Conservation (phyloP, 1,140 invertebrate species). For the Pogonognathellus flavescens region DNA sequence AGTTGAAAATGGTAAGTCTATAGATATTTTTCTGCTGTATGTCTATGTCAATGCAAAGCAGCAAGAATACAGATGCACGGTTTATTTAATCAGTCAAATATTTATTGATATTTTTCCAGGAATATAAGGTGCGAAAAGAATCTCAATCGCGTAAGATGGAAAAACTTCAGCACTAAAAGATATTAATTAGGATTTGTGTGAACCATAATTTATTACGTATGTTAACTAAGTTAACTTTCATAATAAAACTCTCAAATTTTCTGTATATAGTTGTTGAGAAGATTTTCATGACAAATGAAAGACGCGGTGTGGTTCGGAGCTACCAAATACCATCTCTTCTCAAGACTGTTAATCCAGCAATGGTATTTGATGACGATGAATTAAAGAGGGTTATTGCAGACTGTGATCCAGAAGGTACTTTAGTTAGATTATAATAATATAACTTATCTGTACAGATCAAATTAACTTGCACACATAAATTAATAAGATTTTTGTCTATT, state of each 20-base stretch:
- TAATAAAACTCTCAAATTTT: conserved; percentile 13
- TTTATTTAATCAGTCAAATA: too few species aligned
- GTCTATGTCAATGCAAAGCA: too few species aligned
- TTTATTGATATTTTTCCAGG: conserved; percentile 1
- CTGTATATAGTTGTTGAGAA: conserved; percentile 55
- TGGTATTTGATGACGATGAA: conserved; percentile 43
- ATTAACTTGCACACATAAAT: background rate
- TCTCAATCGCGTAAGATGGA: conserved; percentile 58
- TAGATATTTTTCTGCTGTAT: too few species aligned
- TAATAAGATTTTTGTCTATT: background rate
- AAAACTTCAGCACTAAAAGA: background rate
- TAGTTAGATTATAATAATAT: background rate
- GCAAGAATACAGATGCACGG: too few species aligned
- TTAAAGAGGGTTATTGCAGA: conserved; percentile 35
- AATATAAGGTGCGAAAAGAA: conserved; percentile 60
- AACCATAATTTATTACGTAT: too few species aligned
- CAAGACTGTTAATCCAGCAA: conserved; percentile 49
- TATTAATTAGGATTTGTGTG: background rate
- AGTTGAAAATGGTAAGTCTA: conserved; percentile 18
- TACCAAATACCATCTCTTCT: conserved; percentile 55
- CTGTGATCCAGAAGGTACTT: conserved; percentile 44
- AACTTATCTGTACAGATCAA: background rate
- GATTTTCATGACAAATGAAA: conserved; percentile 52
- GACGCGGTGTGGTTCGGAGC: conserved; percentile 43
- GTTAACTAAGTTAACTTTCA: too few species aligned